Evolutionary conservation across 2,113 vertebrate species (phyloP), one percentile per base, ranked within the genome.

Genomic region (Micronycteris hirsuta): DNA sequence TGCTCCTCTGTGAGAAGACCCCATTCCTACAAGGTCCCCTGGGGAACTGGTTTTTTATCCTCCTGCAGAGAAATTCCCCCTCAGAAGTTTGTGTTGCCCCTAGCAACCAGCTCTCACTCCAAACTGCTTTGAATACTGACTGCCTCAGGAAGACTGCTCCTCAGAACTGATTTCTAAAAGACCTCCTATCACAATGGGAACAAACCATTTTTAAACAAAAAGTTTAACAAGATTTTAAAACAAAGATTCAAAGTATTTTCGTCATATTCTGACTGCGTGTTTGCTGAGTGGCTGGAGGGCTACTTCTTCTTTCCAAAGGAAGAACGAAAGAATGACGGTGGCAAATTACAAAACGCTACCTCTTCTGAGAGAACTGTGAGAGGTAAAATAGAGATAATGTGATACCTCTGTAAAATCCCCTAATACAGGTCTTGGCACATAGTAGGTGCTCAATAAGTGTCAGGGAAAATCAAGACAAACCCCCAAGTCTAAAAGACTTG

Each of bases 41-140:
- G 91, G 95, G 74, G 94, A 94, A 80, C 28, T 76, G 89, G 94
- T 77, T 97, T 93, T 97, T 93, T 95, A 95, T 91, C 95, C 86
- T 91, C 86, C 88, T 0, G 41, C 85, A 93, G 89, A 96, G 91
- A 96, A 82, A 95, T 93, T 92, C 73, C 93, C 87, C 83, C 95
- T 97, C 93, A 96, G 97, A 98, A 98, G 95, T 97, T 96, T 78
- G 68, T 52, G 97, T 98, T 97, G 97, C 97, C 97, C 97, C 91
- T 97, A 93, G 97, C 97, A 98, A 98, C 97, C 88, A 96, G 95
- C 94, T 92, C 93, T 85, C 73, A 96, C 96, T 95, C 95, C 93
- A 89, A 91, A 91, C 82, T 52, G 95, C 97, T 97, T 96, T 98
- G 97, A 97, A 97, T 97, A 87, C 96, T 70, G 89, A 86, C 91